Conservation (phyloP, 2,797 vertebrate species). For the Emys orbicularis region DNA sequence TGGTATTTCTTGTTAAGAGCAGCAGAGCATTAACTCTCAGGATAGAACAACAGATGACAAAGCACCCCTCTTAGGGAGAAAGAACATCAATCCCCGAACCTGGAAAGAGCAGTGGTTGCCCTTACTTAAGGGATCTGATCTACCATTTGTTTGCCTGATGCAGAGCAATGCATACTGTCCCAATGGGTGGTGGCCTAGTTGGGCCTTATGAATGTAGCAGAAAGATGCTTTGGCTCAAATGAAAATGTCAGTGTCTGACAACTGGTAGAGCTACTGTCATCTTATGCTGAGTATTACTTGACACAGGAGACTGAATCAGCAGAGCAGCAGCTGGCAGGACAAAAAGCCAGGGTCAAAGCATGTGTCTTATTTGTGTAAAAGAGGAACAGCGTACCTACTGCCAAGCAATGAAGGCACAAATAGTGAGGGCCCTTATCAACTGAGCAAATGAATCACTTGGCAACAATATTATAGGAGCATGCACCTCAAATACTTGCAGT, state of each 20-base stretch:
- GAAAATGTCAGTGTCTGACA: neutral
- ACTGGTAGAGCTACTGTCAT: neutral
- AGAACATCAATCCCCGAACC: neutral
- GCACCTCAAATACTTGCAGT: neutral
- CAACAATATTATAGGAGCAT: neutral
- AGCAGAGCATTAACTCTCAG: neutral
- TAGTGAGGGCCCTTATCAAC: neutral
- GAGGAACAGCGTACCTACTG: neutral
- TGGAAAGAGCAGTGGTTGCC: neutral
- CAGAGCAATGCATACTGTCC: neutral
- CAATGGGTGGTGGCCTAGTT: neutral
- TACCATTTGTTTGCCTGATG: neutral
- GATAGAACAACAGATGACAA: neutral
- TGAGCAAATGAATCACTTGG: neutral
- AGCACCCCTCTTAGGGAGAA: neutral
- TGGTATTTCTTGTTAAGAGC: neutral
- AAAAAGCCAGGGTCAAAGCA: neutral
- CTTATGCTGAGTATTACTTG: neutral
- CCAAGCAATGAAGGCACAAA: neutral
- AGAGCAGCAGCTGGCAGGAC: constrained; percentile 25
- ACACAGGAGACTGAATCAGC: constrained; percentile 18
- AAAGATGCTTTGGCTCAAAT: neutral
- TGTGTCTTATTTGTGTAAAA: neutral
- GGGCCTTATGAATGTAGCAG: neutral
- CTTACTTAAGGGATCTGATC: neutral